Percentiles rank a stretch among this genome's conserved stretches.
phyloP scores from a whole-genome alignment of 2,888 invertebrate genomes.

The Yponomeuta plumbellus region DNA sequence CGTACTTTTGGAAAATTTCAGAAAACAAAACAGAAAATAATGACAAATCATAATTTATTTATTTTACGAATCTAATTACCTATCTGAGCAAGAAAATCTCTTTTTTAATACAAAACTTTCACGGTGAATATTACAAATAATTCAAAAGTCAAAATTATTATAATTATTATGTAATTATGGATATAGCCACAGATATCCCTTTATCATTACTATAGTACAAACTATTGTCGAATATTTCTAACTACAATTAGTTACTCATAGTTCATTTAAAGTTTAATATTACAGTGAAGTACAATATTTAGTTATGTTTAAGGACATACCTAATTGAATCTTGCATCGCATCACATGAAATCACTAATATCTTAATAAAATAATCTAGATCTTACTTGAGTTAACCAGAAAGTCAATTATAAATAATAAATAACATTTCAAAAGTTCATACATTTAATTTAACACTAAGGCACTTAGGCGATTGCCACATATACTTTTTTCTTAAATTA shows the following conservation, averaged over 20 bases:
- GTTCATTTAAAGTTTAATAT: neutral
- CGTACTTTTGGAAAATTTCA: neutral
- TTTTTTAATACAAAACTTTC: neutral
- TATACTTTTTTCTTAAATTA: slow-evolving; percentile 10
- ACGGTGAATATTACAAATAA: too few relatives aligned
- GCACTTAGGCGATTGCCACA: slow-evolving; percentile 1
- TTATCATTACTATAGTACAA: neutral
- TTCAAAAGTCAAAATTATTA: too few relatives aligned
- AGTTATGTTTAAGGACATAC: neutral
- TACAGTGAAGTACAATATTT: neutral
- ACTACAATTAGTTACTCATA: neutral
- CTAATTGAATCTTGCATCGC: slow-evolving; percentile 1
- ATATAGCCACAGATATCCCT: too few relatives aligned
- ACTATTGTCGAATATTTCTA: neutral
- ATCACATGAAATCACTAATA: slow-evolving; percentile 8
- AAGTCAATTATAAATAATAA: slow-evolving; percentile 18
- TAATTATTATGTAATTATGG: too few relatives aligned
- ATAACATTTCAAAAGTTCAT: slow-evolving; percentile 16
- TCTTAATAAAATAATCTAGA: too few relatives aligned
- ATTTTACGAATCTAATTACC: slow-evolving; percentile 12
- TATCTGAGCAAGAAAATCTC: slow-evolving; percentile 24
- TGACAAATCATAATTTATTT: slow-evolving; percentile 15
- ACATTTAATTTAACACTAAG: slow-evolving; percentile 1
- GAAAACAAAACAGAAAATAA: neutral
- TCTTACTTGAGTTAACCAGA: too few relatives aligned